phyloP scores from a whole-genome alignment of 2,113 vertebrate species.

The Mellivora capensis region DNA sequence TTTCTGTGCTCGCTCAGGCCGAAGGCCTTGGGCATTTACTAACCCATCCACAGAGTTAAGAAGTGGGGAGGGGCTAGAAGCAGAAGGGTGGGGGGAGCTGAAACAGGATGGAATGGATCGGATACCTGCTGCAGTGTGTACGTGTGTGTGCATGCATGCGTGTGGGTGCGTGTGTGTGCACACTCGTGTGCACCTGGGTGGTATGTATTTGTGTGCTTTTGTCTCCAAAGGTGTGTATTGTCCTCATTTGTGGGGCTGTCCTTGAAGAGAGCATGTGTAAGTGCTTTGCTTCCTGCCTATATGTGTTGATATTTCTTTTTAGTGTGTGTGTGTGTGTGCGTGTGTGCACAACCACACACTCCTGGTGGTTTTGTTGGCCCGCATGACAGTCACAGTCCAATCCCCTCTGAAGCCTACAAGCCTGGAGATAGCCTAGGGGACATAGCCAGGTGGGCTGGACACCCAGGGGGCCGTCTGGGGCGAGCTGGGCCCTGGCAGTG shows the following conservation, averaged over 20 bases:
- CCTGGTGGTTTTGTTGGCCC: not conserved
- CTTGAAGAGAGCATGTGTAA: not conserved
- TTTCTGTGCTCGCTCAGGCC: conserved; percentile 30
- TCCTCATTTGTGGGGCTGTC: not conserved
- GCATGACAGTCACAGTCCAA: not conserved
- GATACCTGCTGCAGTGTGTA: not conserved
- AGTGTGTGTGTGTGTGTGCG: not conserved
- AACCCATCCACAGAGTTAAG: not conserved
- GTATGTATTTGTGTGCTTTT: not conserved
- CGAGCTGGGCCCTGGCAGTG: not conserved
- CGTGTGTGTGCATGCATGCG: not conserved
- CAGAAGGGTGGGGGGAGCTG: not conserved
- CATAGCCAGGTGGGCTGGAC: not conserved
- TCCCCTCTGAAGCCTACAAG: not conserved
- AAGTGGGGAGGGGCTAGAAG: not conserved
- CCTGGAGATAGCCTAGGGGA: not conserved
- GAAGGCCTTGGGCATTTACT: conserved; percentile 32
- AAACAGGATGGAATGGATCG: not conserved
- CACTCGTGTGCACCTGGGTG: not conserved
- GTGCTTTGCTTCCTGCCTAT: not conserved
- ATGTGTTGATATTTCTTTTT: not conserved
- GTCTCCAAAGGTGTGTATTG: not conserved
- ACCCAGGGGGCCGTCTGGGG: not conserved
- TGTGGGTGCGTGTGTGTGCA: too few species aligned
- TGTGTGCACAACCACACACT: not conserved